Evolutionary conservation across 1,140 invertebrate species (phyloP), one percentile per base, ranked within the genome.

Genomic region (Leucophenga varia): DNA sequence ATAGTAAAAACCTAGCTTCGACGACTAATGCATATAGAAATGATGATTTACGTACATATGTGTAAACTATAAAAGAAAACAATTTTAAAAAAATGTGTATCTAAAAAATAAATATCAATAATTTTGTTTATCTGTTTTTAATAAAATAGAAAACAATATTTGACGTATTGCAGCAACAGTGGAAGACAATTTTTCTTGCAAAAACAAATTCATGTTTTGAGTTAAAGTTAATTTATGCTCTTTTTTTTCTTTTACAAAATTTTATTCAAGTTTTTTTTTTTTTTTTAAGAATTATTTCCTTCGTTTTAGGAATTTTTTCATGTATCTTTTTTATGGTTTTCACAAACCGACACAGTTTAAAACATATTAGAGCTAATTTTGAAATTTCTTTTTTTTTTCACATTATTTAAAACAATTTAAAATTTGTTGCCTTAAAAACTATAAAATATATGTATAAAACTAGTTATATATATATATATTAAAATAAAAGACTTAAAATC

Each of bases 131-230:
- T 22, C 12, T 36, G 13, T 14, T 45, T 35, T 45, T 37, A 41
- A 28, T 13, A 14, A 35, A 35, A 35, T 14, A 35, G 7, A n/a
- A 43, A 39, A 43, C 47, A 58, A 59, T 67, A 58, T 55, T 48
- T 58, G 45, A 52, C 55, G 58, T 65, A 71, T 71, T 71, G 67
- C 67, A 71, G 67, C 67, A 70, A 60, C 64, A 71, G 59, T 71
- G 67, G 67, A 70, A 70, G 67, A 70, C 67, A 64, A 51, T 56
- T 57, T 34, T 1, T 32, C 10, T 3, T 43, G 31, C 31, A 35
- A 43, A 43, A 10, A 34, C 13, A 20, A 19, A 30, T 43, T 8
- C 7, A n/a, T 30, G 28, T 30, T 30, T 7, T 30, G n/a, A n/a
- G n/a, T n/a, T n/a, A n/a, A n/a, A n/a, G n/a, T n/a, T n/a, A n/a